Evolutionary conservation across 1,140 invertebrate species (phyloP).

Genomic region (Papilio polyxenes): DNA sequence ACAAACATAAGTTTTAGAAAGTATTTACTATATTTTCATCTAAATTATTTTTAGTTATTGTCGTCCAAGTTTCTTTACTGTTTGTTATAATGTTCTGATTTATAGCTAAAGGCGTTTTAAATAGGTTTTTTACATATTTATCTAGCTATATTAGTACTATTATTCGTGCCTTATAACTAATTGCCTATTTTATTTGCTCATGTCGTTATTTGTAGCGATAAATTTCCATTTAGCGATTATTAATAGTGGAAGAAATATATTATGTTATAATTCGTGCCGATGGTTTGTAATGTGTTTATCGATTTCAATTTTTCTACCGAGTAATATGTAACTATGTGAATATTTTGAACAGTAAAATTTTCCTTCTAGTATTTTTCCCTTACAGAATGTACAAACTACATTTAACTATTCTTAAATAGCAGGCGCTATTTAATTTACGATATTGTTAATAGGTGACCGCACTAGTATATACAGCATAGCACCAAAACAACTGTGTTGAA

Average conservation of each 20-base stretch:
- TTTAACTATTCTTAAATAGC: not conserved
- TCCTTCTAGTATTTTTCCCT: not conserved
- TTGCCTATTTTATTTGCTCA: not conserved
- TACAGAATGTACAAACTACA: not conserved
- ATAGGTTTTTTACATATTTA: too few species aligned
- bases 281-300: not conserved
- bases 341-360: not conserved
- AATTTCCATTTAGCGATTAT: not conserved
- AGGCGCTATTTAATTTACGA: not conserved
- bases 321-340: not conserved
- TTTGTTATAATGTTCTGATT: too few species aligned
- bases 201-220: not conserved
- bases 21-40: too few species aligned
- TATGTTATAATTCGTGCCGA: not conserved
- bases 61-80: too few species aligned
- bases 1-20: too few species aligned
- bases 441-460: not conserved
- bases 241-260: not conserved
- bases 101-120: too few species aligned
- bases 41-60: too few species aligned
- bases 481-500: too few species aligned
- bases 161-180: not conserved
- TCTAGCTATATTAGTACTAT: not conserved
- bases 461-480: too few species aligned
- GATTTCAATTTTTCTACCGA: not conserved